These are phyloP conservation scores for Tapera naevia DNA, from an alignment of 2,797 vertebrate genomes.

Conservation along the genomic window DNA sequence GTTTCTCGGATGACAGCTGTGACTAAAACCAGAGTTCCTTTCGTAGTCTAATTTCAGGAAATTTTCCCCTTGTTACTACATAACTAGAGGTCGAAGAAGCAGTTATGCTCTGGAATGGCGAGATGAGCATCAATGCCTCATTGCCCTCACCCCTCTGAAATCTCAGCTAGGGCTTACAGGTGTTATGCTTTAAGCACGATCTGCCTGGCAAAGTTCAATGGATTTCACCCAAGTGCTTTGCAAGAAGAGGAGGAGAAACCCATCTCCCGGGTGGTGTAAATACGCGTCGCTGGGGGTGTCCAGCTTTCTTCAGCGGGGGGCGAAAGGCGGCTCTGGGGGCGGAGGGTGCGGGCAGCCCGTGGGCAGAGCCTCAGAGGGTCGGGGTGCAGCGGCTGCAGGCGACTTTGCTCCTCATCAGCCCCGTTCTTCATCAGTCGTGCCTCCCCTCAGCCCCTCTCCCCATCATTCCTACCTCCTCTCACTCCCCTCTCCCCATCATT, in stretches of 20 bases:
- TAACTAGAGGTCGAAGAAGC: slow-evolving; percentile 71
- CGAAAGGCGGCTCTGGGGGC: background rate
- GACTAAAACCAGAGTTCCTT: slow-evolving; percentile 92
- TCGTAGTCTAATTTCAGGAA: slow-evolving; percentile 89
- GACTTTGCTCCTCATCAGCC: background rate
- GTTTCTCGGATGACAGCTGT: slow-evolving; percentile 88
- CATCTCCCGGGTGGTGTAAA: background rate
- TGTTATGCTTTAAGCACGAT: background rate
- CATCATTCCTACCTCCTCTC: too few species aligned
- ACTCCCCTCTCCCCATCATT: too few species aligned
- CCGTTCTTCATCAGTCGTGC: too few species aligned
- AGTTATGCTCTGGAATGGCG: slow-evolving; percentile 45
- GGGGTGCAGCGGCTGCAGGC: background rate
- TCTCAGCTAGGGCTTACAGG: background rate
- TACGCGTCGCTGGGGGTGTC: background rate
- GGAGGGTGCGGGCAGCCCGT: background rate
- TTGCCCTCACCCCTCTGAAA: background rate
- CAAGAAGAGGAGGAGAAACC: background rate
- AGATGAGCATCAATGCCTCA: slow-evolving; percentile 5
- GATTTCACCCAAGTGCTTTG: background rate
- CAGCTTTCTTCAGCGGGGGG: background rate
- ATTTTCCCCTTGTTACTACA: slow-evolving; percentile 83
- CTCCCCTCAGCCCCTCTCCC: too few species aligned
- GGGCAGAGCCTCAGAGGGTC: background rate
- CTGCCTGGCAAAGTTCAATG: background rate